phyloP scores from a whole-genome alignment of 53 echinoderm and acorn worm species.

The Pentamera pediparva region DNA sequence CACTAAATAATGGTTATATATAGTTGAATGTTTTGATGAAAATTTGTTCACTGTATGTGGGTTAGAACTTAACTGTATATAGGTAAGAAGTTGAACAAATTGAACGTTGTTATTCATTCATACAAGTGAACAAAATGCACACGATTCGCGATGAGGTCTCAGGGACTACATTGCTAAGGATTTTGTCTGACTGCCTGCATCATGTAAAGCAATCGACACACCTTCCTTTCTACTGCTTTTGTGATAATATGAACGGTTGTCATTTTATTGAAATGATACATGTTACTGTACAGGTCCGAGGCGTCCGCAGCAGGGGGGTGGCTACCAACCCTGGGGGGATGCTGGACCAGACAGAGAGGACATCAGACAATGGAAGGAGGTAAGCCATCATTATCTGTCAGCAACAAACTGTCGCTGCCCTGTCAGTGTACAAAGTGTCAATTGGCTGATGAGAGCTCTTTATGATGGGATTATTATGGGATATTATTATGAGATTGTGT shows the following conservation, averaged over 20 bases:
- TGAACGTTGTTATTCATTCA: too few species aligned
- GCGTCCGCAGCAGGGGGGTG: slow-evolving; percentile 1
- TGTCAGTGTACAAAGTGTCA: too few species aligned
- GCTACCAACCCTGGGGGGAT: slow-evolving; percentile 14
- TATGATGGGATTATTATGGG: background rate
- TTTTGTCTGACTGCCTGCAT: background rate
- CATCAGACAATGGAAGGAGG: slow-evolving; percentile 10
- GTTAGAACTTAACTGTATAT: too few species aligned
- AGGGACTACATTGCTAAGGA: background rate
- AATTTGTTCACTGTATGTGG: too few species aligned
- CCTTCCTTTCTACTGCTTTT: background rate
- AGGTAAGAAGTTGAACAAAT: too few species aligned
- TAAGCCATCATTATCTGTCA: too few species aligned
- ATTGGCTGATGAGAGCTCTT: background rate
- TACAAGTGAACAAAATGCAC: too few species aligned
- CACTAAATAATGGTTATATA: too few species aligned
- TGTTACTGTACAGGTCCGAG: background rate
- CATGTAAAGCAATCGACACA: background rate
- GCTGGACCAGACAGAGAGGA: slow-evolving; percentile 21
- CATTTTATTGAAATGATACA: background rate
- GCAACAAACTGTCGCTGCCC: too few species aligned
- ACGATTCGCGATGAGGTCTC: too few species aligned
- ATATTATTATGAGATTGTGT: background rate
- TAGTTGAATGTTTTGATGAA: too few species aligned
- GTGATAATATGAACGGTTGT: background rate